Evolutionary conservation across 2,888 invertebrate genomes (phyloP).

Genomic region (Panorpa germanica): DNA sequence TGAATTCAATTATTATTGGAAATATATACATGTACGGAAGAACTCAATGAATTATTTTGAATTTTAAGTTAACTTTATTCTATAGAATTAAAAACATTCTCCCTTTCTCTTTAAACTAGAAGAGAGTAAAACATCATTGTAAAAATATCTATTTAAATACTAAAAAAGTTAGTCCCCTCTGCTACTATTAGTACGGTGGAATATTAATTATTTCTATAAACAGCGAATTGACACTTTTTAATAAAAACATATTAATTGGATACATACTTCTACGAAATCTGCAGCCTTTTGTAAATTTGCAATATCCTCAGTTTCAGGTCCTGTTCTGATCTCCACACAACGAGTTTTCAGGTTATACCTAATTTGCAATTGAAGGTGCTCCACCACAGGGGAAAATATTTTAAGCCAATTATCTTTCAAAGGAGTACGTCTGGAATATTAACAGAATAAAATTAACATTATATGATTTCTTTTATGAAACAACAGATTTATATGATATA

Average conservation of each 20-base stretch:
- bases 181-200: too few relatives aligned
- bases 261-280: constrained; percentile 81
- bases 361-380: constrained; percentile 83
- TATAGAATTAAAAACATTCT: too few relatives aligned
- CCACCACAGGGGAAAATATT: constrained; percentile 90
- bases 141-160: too few relatives aligned
- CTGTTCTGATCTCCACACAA: constrained; percentile 69
- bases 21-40: too few relatives aligned
- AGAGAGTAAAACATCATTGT: too few relatives aligned
- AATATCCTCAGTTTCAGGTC: constrained; percentile 62
- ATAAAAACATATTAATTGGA: constrained; percentile 1
- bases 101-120: too few relatives aligned
- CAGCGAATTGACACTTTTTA: too few relatives aligned
- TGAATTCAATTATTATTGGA: too few relatives aligned
- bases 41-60: too few relatives aligned
- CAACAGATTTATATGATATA: constrained; percentile 6
- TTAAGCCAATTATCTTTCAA: constrained; percentile 94
- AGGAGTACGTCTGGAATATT: constrained; percentile 55
- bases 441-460: constrained; percentile 1
- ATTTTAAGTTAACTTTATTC: too few relatives aligned
- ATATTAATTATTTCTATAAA: too few relatives aligned
- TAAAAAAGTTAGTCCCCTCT: too few relatives aligned
- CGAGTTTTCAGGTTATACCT: constrained; percentile 83
- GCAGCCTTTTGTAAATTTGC: constrained; percentile 90
- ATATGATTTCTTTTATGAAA: not conserved